Base-by-base conservation (phyloP, 2,888 invertebrate genomes). In the Rhaphigaster nebulosa region DNA sequence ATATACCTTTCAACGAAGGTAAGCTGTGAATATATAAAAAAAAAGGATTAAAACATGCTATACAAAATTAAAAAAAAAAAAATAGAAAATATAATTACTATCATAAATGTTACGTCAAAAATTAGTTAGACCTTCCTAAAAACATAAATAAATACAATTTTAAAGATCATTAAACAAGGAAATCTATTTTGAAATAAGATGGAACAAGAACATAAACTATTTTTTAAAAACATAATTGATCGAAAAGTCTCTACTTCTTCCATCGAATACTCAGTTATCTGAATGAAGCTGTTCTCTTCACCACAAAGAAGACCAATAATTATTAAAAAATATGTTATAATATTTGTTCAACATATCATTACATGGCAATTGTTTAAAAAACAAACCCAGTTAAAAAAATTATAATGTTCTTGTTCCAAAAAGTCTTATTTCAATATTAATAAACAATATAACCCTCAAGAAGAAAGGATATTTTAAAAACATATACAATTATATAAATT, bases 1-100 rank as follows among this genome's bases (percentile, higher is more conserved):
- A 94, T 93, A 92, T 94, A 94, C 92, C 93, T 93, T 92, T 93
- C 93, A 91, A 94, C 93, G 92, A 94, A 94, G 92, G 93, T 93
- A 93, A 94, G 93, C 94, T 94, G 94, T 92, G 88, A 92, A 92
- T 92, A 93, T 92, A 93, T 91, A 91, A 90, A 87, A 90, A 45
- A 52, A 60, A 34, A 38, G 4, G 20, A 76, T 76, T 76, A 76
- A 76, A 76, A 76, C 20, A 5, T 20, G 70, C 34, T 38, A 76
- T 38, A 38, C 2, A 56, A 34, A 38, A 65, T 4, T 4, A 29
- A 29, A 65, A 29, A 52, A 45, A 34, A 45, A 76, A 76, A 90
- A 54, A 90, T 50, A 34, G 29, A 34, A 18, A 65, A n/a, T 6
- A 41, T 88, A n/a, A 41, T 76, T 52, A n/a, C n/a, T n/a, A 80